Conservation (phyloP, 2,113 vertebrate species). For the Ceyx cyanopectus region DNA sequence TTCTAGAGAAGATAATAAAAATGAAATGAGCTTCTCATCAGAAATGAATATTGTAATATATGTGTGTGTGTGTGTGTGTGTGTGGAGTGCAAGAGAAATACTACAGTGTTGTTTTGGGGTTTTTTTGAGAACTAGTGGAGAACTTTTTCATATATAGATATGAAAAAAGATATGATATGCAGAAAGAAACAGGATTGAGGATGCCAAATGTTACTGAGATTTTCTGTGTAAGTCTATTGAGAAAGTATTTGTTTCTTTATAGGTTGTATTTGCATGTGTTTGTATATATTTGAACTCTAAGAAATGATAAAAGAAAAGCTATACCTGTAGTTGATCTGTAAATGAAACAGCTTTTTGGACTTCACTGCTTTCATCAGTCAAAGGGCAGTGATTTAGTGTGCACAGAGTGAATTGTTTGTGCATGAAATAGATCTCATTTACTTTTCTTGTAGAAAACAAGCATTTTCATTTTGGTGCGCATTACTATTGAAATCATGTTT, state of each 20-base stretch:
- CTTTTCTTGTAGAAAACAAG: conserved; percentile 2
- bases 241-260: not conserved
- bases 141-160: not conserved
- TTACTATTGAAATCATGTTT: conserved; percentile 19
- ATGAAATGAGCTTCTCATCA: not conserved
- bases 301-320: not conserved
- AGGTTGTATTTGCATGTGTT: not conserved
- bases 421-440: conserved; percentile 59
- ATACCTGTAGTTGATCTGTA: not conserved
- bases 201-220: not conserved
- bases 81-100: not conserved
- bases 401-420: conserved; percentile 34
- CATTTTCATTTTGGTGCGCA: conserved; percentile 38
- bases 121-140: not conserved
- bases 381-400: conserved; percentile 31
- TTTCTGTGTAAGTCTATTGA: not conserved
- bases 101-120: no score
- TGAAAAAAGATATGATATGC: no score
- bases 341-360: not conserved
- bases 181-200: not conserved
- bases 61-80: not conserved
- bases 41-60: not conserved
- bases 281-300: not conserved
- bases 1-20: not conserved
- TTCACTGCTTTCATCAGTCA: conserved; percentile 31